Evolutionary conservation across 2,113 vertebrate genomes (phyloP), one percentile per base, ranked within the genome.

Genomic region (Pelusios castaneus): DNA sequence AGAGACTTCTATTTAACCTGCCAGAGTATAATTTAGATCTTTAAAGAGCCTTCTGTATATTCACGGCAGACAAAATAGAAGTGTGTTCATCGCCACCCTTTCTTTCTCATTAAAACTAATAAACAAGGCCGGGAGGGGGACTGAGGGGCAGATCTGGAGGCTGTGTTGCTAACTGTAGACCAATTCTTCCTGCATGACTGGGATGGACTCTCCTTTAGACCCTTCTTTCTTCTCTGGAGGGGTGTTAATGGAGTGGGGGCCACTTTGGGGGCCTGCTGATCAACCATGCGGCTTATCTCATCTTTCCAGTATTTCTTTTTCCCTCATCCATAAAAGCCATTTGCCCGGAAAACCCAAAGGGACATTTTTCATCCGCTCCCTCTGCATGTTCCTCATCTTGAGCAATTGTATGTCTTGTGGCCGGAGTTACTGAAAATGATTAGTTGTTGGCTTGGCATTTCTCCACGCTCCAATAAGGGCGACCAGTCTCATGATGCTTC

Each of bases 1-100:
- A 82, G 86, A 2, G 8, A 54, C 87, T 60, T 84, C 80, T 87
- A 58, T 56, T 77, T 2, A 41, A 92, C 94, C 95, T 17, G 2
- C 80, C 94, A 92, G 92, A 90, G 82, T 89, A 80, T 92, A 95
- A 87, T 87, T 89, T 67, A 78, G 70, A 1, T n/a, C 58, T 80
- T 83, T 76, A 82, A 84, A 87, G 21, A 2, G 3, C 21, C 79
- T 54, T 67, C 47, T 8, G 67, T 80, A 38, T 41, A 16, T 41
- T 8, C 14, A 10, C 43, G 49, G 22, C 11, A 10, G 25, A 1
- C 9, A 79, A 55, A 89, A 4, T 5, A 14, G 45, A 19, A 77
- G 25, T 0, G 3, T 52, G 49, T 56, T 76, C 49, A 45, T 56
- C 17, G 70, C 34, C 49, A 82, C 12, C 16, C 3, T 41, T 29